These are phyloP conservation scores for Heliconius aoede DNA, from an alignment of 2,888 invertebrate species.

Conservation along the genomic window DNA sequence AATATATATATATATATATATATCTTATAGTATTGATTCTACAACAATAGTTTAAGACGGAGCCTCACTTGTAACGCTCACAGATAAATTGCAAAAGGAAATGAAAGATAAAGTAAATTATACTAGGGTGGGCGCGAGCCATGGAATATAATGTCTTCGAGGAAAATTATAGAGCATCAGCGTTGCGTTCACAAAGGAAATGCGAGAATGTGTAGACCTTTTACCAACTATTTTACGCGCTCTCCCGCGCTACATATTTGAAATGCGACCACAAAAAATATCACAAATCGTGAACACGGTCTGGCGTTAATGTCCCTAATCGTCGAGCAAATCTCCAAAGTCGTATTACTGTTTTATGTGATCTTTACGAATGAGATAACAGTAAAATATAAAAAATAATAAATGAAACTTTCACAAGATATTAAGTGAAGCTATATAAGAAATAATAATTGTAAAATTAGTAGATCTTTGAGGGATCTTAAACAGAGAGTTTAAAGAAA, in stretches of 20 bases:
- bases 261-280: conserved; percentile 60
- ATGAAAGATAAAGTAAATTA: conserved; percentile 56
- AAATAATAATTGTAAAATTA: no score
- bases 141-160: conserved; percentile 70
- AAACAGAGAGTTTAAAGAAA: no score
- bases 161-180: conserved; percentile 66
- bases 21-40: neutral
- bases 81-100: conserved; percentile 39
- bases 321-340: conserved; percentile 43
- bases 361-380: neutral
- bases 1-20: neutral
- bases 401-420: no score
- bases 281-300: conserved; percentile 49
- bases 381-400: no score
- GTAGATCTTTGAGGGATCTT: no score
- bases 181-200: conserved; percentile 50
- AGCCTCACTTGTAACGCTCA: neutral
- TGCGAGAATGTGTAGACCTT: conserved; percentile 66
- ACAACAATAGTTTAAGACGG: neutral
- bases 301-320: conserved; percentile 47
- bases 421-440: no score
- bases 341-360: conserved; percentile 22
- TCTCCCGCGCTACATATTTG: conserved; percentile 57
- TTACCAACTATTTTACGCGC: conserved; percentile 73
- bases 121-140: conserved; percentile 62